Evolutionary conservation across 2,113 vertebrate species (phyloP).

Genomic region (Psammodynastes pulverulentus): DNA sequence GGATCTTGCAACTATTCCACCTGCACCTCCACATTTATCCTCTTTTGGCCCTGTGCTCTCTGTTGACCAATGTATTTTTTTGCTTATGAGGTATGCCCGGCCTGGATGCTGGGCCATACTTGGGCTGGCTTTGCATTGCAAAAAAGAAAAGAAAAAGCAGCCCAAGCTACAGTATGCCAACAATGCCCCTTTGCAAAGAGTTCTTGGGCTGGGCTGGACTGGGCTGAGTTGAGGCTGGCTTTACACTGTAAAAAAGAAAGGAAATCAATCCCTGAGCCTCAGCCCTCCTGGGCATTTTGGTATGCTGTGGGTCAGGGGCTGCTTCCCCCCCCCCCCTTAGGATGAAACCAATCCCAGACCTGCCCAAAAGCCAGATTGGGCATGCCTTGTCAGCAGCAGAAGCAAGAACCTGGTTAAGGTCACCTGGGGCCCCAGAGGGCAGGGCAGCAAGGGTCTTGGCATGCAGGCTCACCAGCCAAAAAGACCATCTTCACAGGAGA

Average conservation of each 20-base stretch:
- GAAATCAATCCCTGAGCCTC: background rate
- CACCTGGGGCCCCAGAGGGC: background rate
- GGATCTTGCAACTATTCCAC: background rate
- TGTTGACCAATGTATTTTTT: background rate
- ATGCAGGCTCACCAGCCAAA: too few relatives aligned
- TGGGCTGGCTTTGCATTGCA: background rate
- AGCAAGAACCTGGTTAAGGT: background rate
- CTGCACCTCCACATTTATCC: background rate
- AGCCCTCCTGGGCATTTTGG: too few relatives aligned
- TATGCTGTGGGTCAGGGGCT: too few relatives aligned
- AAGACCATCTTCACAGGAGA: too few relatives aligned
- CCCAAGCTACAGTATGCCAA: background rate
- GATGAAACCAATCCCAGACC: background rate
- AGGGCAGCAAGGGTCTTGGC: background rate
- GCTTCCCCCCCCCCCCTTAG: too few relatives aligned
- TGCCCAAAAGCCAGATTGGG: background rate
- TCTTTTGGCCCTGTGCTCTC: background rate
- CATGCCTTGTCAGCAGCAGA: background rate
- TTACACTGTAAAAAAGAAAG: too few relatives aligned
- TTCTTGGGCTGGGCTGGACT: background rate
- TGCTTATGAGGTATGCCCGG: background rate
- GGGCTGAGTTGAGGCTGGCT: background rate
- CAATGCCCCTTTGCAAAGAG: background rate
- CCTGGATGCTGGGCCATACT: background rate
- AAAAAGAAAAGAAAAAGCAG: background rate